Evolutionary conservation across 2,888 invertebrate species (phyloP).

Genomic region (Spilosoma lubricipeda): DNA sequence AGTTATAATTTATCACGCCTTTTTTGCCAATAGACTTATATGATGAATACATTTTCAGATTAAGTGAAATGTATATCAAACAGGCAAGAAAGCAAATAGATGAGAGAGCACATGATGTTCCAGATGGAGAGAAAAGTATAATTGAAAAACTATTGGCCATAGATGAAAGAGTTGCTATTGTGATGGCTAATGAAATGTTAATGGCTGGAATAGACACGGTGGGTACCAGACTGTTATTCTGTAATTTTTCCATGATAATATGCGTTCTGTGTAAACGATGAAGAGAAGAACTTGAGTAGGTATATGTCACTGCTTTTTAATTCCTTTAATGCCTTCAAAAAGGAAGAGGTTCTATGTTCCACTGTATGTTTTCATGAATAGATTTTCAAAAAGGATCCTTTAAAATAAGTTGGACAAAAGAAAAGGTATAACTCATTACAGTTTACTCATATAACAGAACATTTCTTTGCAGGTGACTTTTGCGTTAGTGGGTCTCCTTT

Average conservation of each 20-base stretch:
- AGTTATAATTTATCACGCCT: not conserved
- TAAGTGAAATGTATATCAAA: slow-evolving; percentile 69
- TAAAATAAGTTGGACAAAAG: not conserved
- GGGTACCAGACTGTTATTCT: slow-evolving; percentile 44
- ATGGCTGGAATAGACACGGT: slow-evolving; percentile 91
- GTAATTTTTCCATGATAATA: not conserved
- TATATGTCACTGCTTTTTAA: too few relatives aligned
- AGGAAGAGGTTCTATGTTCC: too few relatives aligned
- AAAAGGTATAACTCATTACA: not conserved
- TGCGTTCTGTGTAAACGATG: not conserved
- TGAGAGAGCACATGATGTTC: slow-evolving; percentile 66
- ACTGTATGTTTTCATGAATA: too few relatives aligned
- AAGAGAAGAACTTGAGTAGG: too few relatives aligned
- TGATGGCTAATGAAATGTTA: slow-evolving; percentile 90
- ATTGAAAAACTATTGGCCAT: slow-evolving; percentile 88
- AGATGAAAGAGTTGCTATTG: slow-evolving; percentile 87
- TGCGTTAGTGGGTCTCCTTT: slow-evolving; percentile 75
- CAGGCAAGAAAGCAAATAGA: slow-evolving; percentile 65
- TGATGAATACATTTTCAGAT: slow-evolving; percentile 55
- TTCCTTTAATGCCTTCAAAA: too few relatives aligned
- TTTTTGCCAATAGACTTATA: not conserved
- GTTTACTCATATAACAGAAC: not conserved
- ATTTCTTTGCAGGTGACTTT: slow-evolving; percentile 72
- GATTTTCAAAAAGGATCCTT: too few relatives aligned
- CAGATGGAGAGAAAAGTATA: slow-evolving; percentile 86